Evolutionary conservation across 2,888 invertebrate genomes (phyloP).

Genomic region (Brachyptera putata): DNA sequence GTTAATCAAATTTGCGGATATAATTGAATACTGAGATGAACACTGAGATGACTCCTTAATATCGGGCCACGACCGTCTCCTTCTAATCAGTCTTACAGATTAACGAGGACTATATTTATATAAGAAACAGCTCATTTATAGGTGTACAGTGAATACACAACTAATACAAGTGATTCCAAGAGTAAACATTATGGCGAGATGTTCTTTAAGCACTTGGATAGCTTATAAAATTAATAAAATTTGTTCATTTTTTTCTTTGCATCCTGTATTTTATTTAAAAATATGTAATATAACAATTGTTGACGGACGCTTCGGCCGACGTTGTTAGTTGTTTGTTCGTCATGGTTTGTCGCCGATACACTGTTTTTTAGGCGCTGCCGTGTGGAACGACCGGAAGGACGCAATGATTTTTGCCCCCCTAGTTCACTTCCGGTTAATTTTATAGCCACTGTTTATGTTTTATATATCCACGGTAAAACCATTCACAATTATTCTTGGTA

Average conservation of each 20-base stretch:
- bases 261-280: slow-evolving; percentile 19
- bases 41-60: too few species aligned
- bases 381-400: slow-evolving; percentile 40
- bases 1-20: too few species aligned
- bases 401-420: slow-evolving; percentile 40
- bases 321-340: slow-evolving; percentile 32
- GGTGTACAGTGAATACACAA: too few species aligned
- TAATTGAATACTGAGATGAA: too few species aligned
- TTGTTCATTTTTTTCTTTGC: slow-evolving; percentile 15
- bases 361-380: slow-evolving; percentile 35
- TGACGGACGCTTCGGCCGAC: slow-evolving; percentile 13
- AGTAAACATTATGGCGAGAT: too few species aligned
- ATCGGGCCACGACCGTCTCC: too few species aligned
- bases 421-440: slow-evolving; percentile 32
- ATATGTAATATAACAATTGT: slow-evolving; percentile 16
- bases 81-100: too few species aligned
- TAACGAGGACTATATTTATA: too few species aligned
- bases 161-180: too few species aligned
- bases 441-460: slow-evolving; percentile 17
- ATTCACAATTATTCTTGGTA: slow-evolving; percentile 1
- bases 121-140: too few species aligned
- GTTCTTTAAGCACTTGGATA: too few species aligned
- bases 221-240: too few species aligned
- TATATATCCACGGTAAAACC: slow-evolving; percentile 12
- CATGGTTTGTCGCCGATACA: slow-evolving; percentile 36